phyloP scores from a whole-genome alignment of 30 jellyfish, hydroid and myxozoan species.

The Sanderia malayensis region DNA sequence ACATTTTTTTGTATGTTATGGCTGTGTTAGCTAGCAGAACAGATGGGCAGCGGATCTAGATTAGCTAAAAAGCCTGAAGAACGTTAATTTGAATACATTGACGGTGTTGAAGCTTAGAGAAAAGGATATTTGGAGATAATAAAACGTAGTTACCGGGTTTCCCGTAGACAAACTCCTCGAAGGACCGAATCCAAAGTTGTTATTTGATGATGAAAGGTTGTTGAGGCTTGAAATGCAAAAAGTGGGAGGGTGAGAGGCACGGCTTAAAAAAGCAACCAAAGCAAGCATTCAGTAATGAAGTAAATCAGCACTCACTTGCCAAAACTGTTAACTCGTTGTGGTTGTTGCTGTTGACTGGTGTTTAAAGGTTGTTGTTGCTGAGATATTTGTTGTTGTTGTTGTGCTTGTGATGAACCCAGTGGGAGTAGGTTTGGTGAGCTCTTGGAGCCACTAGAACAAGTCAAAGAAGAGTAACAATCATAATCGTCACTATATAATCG shows the following conservation, averaged over 20 bases:
- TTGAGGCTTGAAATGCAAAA: neutral
- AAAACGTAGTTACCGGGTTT: no score
- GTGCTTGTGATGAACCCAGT: conserved; percentile 48
- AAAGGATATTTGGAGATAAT: no score
- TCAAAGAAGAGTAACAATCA: neutral
- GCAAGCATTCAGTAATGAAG: no score
- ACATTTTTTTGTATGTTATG: no score
- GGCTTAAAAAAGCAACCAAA: no score
- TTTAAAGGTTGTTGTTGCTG: conserved; percentile 45
- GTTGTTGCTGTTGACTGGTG: conserved; percentile 65
- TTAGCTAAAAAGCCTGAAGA: no score
- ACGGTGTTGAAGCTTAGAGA: no score
- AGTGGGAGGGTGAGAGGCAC: no score
- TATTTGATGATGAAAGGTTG: neutral
- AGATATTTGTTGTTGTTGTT: conserved; percentile 19
- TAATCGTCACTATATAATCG: no score
- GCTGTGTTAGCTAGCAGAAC: no score
- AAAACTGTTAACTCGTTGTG: conserved; percentile 67
- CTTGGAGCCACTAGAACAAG: conserved; percentile 38
- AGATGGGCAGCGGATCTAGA: no score
- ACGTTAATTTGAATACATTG: no score
- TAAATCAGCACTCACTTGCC: conserved; percentile 74
- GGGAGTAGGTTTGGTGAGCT: conserved; percentile 62
- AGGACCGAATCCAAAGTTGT: neutral
- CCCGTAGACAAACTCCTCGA: conserved; percentile 1